Base-by-base conservation (phyloP, 1,140 invertebrate genomes). In the Philotrypesis tridentata region DNA sequence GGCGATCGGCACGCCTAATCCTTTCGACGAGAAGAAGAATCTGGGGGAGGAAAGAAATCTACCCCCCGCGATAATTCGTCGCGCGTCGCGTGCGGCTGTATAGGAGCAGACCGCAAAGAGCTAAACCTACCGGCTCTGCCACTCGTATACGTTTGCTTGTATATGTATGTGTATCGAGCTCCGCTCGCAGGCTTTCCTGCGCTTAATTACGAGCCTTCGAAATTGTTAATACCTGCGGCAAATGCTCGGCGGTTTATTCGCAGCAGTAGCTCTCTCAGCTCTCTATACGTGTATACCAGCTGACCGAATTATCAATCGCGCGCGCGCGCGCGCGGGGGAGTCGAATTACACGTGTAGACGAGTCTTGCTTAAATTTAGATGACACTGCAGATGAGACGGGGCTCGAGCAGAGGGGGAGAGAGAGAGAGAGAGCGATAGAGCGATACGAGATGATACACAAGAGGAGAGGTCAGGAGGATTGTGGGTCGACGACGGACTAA, bases 231-330 rank as follows among this genome's bases (percentile, higher is more conserved):
- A 60, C 33, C 6, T 27, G 68, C 23, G 68, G 68, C 8, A 25
- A 71, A 33, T 71, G 17, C n/a, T 14, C 21, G 21, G 68, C 37
- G 33, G 33, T 70, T 70, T 14, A 6, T 14, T 23, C 65, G 25
- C n/a, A n/a, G n/a, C n/a, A n/a, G n/a, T n/a, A n/a, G n/a, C n/a
- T n/a, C n/a, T n/a, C n/a, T n/a, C n/a, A n/a, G n/a, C n/a, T n/a
- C n/a, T 23, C n/a, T 55, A 29, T 3, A 12, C 43, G 14, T 33
- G 5, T 55, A 60, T 70, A 27, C 31, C 14, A n/a, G 17, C 17
- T 74, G 72, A 74, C 72, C 72, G 37, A 29, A 33, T 74, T 74
- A 33, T 74, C 43, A 74, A 60, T 60, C n/a, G 27, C 17, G 17
- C 11, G 67, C n/a, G n/a, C n/a, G n/a, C n/a, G n/a, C n/a, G n/a